Base-by-base conservation (phyloP, 2,888 invertebrate species). In the Zelleria hepariella region DNA sequence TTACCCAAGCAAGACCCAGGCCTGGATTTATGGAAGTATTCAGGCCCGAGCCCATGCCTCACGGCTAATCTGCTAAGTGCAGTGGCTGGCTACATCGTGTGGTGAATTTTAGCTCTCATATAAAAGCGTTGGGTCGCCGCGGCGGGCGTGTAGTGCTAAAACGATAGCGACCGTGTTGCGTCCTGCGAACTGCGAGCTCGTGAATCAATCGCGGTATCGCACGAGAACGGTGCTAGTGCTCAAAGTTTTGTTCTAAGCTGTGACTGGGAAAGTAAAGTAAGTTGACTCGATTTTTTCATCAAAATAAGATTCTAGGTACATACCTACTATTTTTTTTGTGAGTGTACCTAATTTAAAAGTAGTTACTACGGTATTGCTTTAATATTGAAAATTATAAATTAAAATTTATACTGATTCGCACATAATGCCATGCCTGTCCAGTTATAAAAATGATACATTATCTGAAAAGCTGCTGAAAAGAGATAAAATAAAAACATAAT, bases 41-140 rank as follows among this genome's bases (percentile, higher is more conserved):
- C 53, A 24, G 2, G 18, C 49, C 49, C 20, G 8, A 51, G 78
- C 74, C 78, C 78, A 75, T 77, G 78, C 78, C 77, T 75, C 68
- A 65, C 72, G 66, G 72, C 71, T 78, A 79, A 81, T 60, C 59
- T n/a, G 53, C 53, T 53, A 53, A 53, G 25, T 53, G 53, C 23
- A 24, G 53, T 23, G 10, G 24, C 53, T 20, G 51, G 49, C 49
- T 49, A 20, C 8, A 20, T 51, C 21, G 21, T 21, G 51, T 51
- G 23, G 20, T 23, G 23, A 23, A 23, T 51, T 51, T 51, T 51
- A 51, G 8, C 51, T 51, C 53, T 53, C n/a, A n/a, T 53, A 53
- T 53, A 53, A 53, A 53, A 53, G 53, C 53, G 53, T 25, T 25
- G 2, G 25, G 24, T 7, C n/a, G 25, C n/a, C n/a, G 21, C 53